These are phyloP conservation scores for Limosa lapponica DNA, from an alignment of 2,797 vertebrate species.

Conservation along the genomic window DNA sequence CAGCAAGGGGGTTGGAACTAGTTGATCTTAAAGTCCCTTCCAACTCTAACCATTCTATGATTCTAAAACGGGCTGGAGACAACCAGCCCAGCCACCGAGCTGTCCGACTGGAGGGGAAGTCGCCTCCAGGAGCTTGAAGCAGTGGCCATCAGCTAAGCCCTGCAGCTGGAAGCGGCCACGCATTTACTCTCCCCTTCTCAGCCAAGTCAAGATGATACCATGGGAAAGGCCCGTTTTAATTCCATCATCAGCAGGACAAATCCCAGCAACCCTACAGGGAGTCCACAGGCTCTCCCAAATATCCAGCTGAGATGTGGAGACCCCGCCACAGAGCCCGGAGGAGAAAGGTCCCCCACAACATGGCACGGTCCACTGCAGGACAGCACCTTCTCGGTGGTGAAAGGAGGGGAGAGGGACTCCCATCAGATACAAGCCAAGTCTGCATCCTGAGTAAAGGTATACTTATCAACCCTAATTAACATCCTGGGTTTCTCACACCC, in stretches of 20 bases:
- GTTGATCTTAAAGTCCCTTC: too few relatives aligned
- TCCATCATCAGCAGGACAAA: neutral
- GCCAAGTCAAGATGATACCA: neutral
- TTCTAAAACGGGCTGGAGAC: rapidly evolving
- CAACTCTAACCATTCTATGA: too few relatives aligned
- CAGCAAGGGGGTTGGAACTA: too few relatives aligned
- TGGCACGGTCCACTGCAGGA: neutral
- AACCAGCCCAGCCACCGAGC: neutral
- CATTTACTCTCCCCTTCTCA: neutral
- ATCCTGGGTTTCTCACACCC: slow-evolving; percentile 51
- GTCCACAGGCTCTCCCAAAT: neutral
- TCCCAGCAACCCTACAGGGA: neutral
- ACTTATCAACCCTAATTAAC: slow-evolving; percentile 45
- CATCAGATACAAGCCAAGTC: neutral
- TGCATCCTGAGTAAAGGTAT: neutral
- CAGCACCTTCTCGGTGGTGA: neutral
- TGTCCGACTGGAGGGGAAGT: rapidly evolving
- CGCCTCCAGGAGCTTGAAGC: neutral
- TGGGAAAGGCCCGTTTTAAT: neutral
- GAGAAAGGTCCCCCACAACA: rapidly evolving
- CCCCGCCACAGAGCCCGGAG: neutral
- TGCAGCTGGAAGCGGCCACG: neutral
- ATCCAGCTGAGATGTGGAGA: rapidly evolving
- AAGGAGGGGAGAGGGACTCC: neutral
- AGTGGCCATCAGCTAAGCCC: neutral